Percentiles rank a stretch among this genome's conserved stretches.
Evolutionary conservation across 2,888 invertebrate species (phyloP).

Genomic region (Drosophila fungiperda): DNA sequence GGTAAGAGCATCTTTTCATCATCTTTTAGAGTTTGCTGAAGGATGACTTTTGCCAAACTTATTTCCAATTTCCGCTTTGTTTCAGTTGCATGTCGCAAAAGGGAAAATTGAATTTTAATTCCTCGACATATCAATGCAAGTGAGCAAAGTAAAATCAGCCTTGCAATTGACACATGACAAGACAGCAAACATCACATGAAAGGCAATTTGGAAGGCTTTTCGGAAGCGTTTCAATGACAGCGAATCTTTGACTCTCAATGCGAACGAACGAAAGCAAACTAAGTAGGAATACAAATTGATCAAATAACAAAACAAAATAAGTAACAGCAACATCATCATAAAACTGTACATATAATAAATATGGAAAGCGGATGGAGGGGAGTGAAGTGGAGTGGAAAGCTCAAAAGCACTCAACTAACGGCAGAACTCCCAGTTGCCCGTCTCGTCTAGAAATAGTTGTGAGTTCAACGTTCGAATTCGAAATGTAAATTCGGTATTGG

Average conservation of each 20-base stretch:
- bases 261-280: slow-evolving; percentile 71
- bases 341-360: slow-evolving; percentile 29
- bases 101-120: slow-evolving; percentile 74
- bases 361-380: neutral
- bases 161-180: slow-evolving; percentile 78
- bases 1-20: neutral
- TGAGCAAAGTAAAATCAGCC: slow-evolving; percentile 20
- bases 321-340: slow-evolving; percentile 68
- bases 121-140: slow-evolving; percentile 21
- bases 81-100: slow-evolving; percentile 45
- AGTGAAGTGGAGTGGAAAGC: slow-evolving; percentile 25
- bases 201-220: neutral
- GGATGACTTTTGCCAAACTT: slow-evolving; percentile 28
- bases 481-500: slow-evolving; percentile 66
- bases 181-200: slow-evolving; percentile 24
- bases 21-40: neutral
- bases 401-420: slow-evolving; percentile 68
- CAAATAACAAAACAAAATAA: slow-evolving; percentile 49
- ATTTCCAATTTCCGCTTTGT: slow-evolving; percentile 71
- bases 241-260: slow-evolving; percentile 52
- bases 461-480: slow-evolving; percentile 11
- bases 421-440: slow-evolving; percentile 51
- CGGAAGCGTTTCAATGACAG: neutral
- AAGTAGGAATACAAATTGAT: slow-evolving; percentile 74
- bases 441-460: slow-evolving; percentile 2